Conservation (phyloP, 2,113 vertebrate species). For the Rhinogobius similis region DNA sequence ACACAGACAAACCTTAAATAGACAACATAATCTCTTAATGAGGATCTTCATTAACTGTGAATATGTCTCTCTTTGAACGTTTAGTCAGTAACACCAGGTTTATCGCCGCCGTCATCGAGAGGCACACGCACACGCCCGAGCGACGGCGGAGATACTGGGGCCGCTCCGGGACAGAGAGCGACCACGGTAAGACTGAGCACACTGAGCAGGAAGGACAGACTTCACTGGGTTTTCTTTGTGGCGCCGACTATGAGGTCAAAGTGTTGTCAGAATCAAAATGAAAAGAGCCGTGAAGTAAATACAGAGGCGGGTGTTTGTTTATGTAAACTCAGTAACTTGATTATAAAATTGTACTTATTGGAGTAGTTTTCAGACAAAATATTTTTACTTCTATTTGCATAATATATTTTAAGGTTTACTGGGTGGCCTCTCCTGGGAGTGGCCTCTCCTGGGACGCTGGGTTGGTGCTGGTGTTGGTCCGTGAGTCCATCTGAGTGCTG, state of each 20-base stretch:
- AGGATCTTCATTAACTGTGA: neutral
- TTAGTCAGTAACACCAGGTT: slow-evolving; percentile 96
- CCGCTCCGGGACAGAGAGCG: slow-evolving; percentile 94
- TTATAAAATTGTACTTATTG: neutral
- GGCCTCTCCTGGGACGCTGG: too few relatives aligned
- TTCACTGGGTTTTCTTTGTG: too few relatives aligned
- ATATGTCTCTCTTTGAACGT: slow-evolving; percentile 19
- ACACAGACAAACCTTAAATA: neutral
- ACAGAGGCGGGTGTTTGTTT: too few relatives aligned
- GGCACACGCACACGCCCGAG: slow-evolving; percentile 95
- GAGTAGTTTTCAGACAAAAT: neutral
- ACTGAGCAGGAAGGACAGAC: too few relatives aligned
- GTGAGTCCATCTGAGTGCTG: too few relatives aligned
- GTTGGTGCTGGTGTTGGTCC: too few relatives aligned
- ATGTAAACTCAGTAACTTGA: too few relatives aligned
- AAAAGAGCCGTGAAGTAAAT: too few relatives aligned
- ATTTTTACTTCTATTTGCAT: neutral
- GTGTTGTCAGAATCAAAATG: too few relatives aligned
- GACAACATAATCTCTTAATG: neutral
- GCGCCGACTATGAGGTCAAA: too few relatives aligned
- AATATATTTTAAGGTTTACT: too few relatives aligned
- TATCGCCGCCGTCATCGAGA: slow-evolving; percentile 95
- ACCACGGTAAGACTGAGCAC: slow-evolving; percentile 86
- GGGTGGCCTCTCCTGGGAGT: too few relatives aligned
- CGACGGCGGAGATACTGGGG: slow-evolving; percentile 96